Conservation (phyloP, 1,140 invertebrate genomes). For the Aradophagus sp. region DNA sequence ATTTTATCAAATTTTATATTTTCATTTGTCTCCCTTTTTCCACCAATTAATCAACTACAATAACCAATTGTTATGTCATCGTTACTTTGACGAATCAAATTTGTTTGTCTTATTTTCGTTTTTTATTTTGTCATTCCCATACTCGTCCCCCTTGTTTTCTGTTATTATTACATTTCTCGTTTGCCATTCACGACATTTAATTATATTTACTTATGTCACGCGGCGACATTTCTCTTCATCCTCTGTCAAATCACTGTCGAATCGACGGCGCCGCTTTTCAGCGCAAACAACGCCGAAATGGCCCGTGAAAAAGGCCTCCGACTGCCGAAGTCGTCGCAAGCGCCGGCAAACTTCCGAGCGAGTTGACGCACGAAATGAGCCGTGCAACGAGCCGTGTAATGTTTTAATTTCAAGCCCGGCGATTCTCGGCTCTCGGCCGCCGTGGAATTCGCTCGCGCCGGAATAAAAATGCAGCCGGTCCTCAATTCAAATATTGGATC, state of each 20-base stretch:
- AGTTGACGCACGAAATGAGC: conserved; percentile 28
- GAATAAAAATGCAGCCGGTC: conserved; percentile 30
- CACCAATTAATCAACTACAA: too few species aligned
- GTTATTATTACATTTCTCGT: too few species aligned
- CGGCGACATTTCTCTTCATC: too few species aligned
- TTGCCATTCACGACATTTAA: too few species aligned
- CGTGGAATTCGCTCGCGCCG: conserved; percentile 1
- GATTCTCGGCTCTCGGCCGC: conserved; percentile 4
- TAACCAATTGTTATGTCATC: too few species aligned
- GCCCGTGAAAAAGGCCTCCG: conserved; percentile 21
- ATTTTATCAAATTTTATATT: too few species aligned
- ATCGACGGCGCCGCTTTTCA: too few species aligned
- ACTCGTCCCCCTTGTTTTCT: too few species aligned
- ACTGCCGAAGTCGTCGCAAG: neutral
- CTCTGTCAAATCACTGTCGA: conserved; percentile 1
- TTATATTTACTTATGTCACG: neutral
- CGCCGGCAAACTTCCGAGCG: conserved; percentile 12
- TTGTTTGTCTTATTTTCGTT: too few species aligned
- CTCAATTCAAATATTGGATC: conserved; percentile 50
- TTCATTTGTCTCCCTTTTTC: too few species aligned
- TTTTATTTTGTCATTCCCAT: too few species aligned
- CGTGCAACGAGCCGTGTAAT: conserved; percentile 38
- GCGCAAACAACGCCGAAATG: conserved; percentile 24
- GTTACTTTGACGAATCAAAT: too few species aligned
- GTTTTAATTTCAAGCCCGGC: conserved; percentile 27